Base-by-base conservation (phyloP, 2,888 invertebrate genomes). In the Eudemis profundana region DNA sequence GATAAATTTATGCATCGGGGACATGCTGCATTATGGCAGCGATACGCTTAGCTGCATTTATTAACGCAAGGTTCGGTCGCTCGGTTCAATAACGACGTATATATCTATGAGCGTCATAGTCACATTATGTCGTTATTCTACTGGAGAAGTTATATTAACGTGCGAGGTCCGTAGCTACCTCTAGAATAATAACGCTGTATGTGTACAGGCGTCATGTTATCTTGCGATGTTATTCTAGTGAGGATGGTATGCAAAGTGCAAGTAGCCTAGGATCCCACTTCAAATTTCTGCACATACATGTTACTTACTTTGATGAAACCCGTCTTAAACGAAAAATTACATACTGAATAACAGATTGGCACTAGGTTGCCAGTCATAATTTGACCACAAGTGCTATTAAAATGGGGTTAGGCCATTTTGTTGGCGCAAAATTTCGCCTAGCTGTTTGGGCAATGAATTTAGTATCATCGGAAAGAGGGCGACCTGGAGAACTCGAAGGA, bases 1-100 rank as follows among this genome's bases (percentile, higher is more conserved):
- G 77, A 78, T 79, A 82, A 70, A 84, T 82, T 82, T 83, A 86
- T 84, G 82, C 81, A 84, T 78, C 71, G 77, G 74, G 83, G 77
- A 77, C 82, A 72, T 23, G 60, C 61, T 61, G 65, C 57, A 51
- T 61, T 67, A 61, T 64, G 57, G 46, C 61, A 62, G 66, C 70
- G 78, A 72, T 75, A 75, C 71, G 76, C 74, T 68, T 70, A 64
- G 74, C 68, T 71, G 65, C 65, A 65, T 65, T 65, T 65, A 65
- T 60, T 65, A 65, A 47, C 65, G 46, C 56, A 7, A 56, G 42
- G 40, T 17, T 56, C 12, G n/a, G 15, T 42, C 23, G 40, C 17
- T 5, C 29, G 15, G 15, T 44, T 42, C n/a, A 17, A 56, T 42
- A 42, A 17, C 29, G 17, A 15, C 5, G 27, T 42, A 27, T 47